These are phyloP conservation scores for Mormyrus proboscirostris DNA, from an alignment of 2,797 vertebrate genomes.

Conservation along the genomic window DNA sequence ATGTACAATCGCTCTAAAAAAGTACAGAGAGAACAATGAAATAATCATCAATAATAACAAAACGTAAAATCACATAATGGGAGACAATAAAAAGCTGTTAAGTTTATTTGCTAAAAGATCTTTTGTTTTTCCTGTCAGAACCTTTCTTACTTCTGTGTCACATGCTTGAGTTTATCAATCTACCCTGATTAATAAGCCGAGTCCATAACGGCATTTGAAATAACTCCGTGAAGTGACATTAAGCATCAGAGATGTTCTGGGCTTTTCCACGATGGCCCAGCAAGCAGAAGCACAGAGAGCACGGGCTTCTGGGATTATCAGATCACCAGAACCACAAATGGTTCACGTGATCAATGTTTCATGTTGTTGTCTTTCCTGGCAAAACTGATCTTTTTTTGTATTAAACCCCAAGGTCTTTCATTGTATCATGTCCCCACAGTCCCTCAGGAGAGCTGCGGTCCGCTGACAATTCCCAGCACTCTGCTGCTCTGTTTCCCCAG, in stretches of 20 bases:
- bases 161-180: not conserved
- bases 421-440: not conserved
- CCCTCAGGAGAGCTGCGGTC: not conserved
- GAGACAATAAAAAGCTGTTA: not conserved
- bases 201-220: not conserved
- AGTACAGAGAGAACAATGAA: not conserved
- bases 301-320: not conserved
- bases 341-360: conserved; percentile 2
- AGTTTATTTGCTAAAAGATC: not conserved
- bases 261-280: not conserved
- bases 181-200: not conserved
- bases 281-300: not conserved
- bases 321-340: not conserved
- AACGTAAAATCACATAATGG: not conserved
- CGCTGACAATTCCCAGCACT: not conserved
- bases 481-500: not conserved
- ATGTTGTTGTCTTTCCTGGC: not conserved
- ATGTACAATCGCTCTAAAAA: not conserved
- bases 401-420: conserved; percentile 10
- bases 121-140: not conserved
- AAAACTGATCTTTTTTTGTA: conserved; percentile 7
- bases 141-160: not conserved
- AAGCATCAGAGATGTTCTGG: not conserved
- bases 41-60: not conserved
- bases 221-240: not conserved